phyloP scores from a whole-genome alignment of 1,140 invertebrate species.

The Aethina tumida region DNA sequence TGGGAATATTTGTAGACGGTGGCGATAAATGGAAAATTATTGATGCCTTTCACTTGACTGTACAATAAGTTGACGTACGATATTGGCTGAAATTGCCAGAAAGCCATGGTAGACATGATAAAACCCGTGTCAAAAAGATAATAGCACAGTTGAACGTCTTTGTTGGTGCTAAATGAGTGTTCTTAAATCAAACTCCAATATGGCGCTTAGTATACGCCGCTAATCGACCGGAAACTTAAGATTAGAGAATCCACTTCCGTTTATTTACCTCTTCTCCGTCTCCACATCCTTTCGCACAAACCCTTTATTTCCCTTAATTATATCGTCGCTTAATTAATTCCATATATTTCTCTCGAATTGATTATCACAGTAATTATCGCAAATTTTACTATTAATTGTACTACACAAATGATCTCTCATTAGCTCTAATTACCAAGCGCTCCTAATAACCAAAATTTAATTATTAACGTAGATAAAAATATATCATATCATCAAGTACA shows the following conservation, averaged over 20 bases:
- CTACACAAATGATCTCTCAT: no score
- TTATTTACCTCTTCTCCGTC: neutral
- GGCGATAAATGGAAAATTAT: conserved; percentile 20
- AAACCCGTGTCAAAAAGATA: conserved; percentile 34
- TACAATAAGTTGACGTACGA: conserved; percentile 24
- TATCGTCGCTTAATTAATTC: no score
- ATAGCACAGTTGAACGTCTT: conserved; percentile 35
- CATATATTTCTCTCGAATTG: no score
- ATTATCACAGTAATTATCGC: no score
- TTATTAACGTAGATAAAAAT: no score
- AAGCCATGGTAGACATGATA: conserved; percentile 22
- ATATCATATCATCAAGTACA: no score
- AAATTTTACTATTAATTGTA: no score
- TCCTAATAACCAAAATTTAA: no score
- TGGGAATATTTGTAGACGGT: no score
- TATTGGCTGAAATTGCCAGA: conserved; percentile 27
- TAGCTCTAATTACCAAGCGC: no score
- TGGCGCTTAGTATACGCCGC: conserved; percentile 30
- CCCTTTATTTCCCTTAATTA: conserved; percentile 5
- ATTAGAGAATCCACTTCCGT: conserved; percentile 30
- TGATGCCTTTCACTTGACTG: conserved; percentile 18
- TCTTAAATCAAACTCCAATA: conserved; percentile 37
- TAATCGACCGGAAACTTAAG: conserved; percentile 35
- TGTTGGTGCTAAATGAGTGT: conserved; percentile 35
- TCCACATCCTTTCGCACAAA: neutral